Conservation (phyloP, 2,797 vertebrate genomes). For the Melanotaenia parkinsoni region DNA sequence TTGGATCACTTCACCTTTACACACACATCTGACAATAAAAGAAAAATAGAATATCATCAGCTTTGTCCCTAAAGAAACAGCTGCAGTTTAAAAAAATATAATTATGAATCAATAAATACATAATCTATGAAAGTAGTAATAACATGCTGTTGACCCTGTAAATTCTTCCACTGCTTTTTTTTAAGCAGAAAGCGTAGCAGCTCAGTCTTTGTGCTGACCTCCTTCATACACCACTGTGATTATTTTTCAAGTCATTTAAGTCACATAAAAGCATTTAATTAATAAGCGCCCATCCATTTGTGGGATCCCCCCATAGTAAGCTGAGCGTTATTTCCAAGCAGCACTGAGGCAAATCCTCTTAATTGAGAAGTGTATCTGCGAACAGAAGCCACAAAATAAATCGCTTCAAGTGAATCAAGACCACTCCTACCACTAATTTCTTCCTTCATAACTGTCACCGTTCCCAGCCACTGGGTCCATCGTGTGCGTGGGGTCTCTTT, state of each 20-base stretch:
- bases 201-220: constrained; percentile 60
- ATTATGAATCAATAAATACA: constrained; percentile 48
- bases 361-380: constrained; percentile 79
- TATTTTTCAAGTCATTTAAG: constrained; percentile 75
- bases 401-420: constrained; percentile 53
- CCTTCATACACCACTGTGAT: constrained; percentile 66
- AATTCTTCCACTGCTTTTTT: constrained; percentile 51
- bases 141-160: constrained; percentile 24
- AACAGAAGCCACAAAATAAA: constrained; percentile 72
- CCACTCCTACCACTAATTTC: constrained; percentile 44
- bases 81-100: constrained; percentile 20
- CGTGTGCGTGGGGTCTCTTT: constrained; percentile 4
- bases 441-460: constrained; percentile 52
- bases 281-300: constrained; percentile 70
- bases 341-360: constrained; percentile 67
- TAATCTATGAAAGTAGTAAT: constrained; percentile 16
- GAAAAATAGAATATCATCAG: constrained; percentile 1
- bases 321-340: constrained; percentile 65
- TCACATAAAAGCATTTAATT: constrained; percentile 80
- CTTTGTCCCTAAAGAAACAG: not conserved
- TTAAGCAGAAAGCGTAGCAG: constrained; percentile 54
- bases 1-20: not conserved
- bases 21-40: not conserved
- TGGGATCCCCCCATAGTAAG: constrained; percentile 76
- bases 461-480: constrained; percentile 25